phyloP scores from a whole-genome alignment of 2,113 vertebrate species.

The Leucoraja erinaceus region DNA sequence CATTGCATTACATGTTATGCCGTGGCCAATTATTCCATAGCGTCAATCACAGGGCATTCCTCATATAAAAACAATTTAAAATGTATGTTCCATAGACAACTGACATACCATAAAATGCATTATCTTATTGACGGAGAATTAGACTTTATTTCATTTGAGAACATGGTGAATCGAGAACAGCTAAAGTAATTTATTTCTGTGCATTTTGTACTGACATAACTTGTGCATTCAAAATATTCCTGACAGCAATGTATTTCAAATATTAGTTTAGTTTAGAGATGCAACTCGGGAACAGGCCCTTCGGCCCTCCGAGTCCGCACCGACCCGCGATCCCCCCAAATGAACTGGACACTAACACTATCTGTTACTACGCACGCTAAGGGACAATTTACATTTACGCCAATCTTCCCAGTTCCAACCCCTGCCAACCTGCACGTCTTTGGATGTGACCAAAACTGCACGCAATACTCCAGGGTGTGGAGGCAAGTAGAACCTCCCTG shows the following conservation, averaged over 20 bases:
- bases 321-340: no score
- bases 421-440: no score
- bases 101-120: not conserved
- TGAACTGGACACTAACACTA: no score
- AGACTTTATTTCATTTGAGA: not conserved
- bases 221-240: not conserved
- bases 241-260: not conserved
- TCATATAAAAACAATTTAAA: not conserved
- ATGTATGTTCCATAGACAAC: not conserved
- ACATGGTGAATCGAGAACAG: slow-evolving; percentile 6
- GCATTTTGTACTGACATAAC: not conserved
- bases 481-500: no score
- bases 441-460: no score
- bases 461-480: no score
- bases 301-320: no score
- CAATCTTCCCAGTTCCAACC: no score
- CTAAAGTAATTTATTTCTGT: not conserved
- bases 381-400: no score
- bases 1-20: not conserved
- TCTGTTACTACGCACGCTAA: no score
- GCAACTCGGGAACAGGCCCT: no score
- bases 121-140: slow-evolving; percentile 21
- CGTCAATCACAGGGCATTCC: not conserved
- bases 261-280: no score
- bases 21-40: not conserved